Evolutionary conservation across 2,888 invertebrate genomes (phyloP).

Genomic region (Augochlorella aurata): DNA sequence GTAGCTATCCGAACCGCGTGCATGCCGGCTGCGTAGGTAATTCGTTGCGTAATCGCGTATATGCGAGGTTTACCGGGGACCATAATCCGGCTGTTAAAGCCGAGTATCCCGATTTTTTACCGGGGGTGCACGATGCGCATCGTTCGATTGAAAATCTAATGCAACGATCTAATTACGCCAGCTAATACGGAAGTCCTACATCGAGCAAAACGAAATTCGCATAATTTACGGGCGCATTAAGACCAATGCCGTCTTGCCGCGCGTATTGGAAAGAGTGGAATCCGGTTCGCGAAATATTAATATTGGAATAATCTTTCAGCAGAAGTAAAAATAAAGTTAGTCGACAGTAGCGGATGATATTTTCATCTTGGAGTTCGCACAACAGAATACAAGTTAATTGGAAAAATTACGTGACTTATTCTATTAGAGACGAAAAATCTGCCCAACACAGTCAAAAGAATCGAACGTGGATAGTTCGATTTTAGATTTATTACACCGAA

Average conservation of each 20-base stretch:
- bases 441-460: no score
- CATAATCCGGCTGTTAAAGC: conserved; percentile 27
- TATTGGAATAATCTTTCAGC: no score
- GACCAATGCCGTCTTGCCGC: background rate
- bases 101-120: background rate
- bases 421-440: no score
- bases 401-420: no score
- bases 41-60: conserved; percentile 26
- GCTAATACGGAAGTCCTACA: conserved; percentile 51
- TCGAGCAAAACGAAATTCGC: conserved; percentile 41
- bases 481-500: no score
- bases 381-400: no score
- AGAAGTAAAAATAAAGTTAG: no score
- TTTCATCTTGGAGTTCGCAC: no score
- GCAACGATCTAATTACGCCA: conserved; percentile 49
- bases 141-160: conserved; percentile 33
- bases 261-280: conserved; percentile 19
- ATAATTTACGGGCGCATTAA: conserved; percentile 28
- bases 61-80: background rate
- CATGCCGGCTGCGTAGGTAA: conserved; percentile 23
- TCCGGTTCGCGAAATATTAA: background rate
- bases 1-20: background rate
- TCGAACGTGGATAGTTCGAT: no score
- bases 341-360: no score
- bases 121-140: background rate